These are phyloP conservation scores for Onychostoma macrolepis DNA, from an alignment of 2,113 vertebrate genomes.

Conservation along the genomic window DNA sequence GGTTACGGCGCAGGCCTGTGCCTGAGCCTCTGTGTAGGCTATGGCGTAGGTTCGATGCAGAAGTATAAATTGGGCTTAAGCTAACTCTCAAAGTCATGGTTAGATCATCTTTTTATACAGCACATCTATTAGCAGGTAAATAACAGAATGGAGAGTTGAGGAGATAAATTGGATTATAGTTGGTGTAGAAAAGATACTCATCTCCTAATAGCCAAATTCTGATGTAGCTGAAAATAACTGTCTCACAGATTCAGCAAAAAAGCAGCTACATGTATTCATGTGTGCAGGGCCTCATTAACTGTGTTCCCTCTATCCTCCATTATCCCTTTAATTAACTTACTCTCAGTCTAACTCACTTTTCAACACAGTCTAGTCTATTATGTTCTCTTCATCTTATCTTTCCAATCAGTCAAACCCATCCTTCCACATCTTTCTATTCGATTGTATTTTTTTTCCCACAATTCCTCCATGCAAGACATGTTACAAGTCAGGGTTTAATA, in stretches of 20 bases:
- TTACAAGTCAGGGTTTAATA: neutral
- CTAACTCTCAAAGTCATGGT: neutral
- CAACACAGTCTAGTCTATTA: conserved; percentile 34
- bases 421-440: conserved; percentile 8
- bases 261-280: neutral
- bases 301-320: neutral
- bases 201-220: neutral
- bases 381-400: conserved; percentile 25
- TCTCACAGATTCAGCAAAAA: conserved; percentile 27
- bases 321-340: conserved; percentile 26
- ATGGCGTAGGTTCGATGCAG: no score
- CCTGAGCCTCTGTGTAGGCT: no score
- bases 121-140: neutral
- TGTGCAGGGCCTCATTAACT: conserved; percentile 29
- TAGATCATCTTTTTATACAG: neutral
- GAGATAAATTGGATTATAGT: neutral
- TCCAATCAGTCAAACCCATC: conserved; percentile 22
- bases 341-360: conserved; percentile 17
- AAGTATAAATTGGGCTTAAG: no score
- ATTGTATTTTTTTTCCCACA: neutral
- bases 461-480: neutral
- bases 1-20: no score
- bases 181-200: neutral
- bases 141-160: neutral
- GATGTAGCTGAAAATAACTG: neutral